Evolutionary conservation across 2,888 invertebrate genomes (phyloP).

Genomic region (Apodemia hepburni): DNA sequence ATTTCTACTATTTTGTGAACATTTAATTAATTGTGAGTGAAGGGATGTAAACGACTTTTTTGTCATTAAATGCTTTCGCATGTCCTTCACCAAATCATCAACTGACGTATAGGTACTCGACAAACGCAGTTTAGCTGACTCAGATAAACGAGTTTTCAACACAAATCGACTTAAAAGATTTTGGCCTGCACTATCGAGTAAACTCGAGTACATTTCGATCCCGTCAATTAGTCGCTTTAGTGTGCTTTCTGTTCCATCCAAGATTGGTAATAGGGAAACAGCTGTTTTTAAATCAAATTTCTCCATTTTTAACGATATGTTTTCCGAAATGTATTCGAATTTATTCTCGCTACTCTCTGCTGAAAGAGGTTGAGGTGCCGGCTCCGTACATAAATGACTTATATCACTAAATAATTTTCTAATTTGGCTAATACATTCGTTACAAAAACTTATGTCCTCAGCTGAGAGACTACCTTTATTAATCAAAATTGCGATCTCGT

Average conservation of each 20-base stretch:
- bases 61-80: background rate
- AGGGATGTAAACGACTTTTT: background rate
- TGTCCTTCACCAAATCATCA: background rate
- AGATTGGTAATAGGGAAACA: background rate
- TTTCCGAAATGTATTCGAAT: background rate
- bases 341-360: slow-evolving; percentile 3
- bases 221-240: background rate
- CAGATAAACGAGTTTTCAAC: background rate
- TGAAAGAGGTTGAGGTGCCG: background rate
- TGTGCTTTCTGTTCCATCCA: background rate
- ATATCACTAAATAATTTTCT: background rate
- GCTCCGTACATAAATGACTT: slow-evolving; percentile 2
- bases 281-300: no score
- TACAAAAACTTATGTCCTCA: background rate
- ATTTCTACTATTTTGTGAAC: background rate
- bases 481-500: background rate
- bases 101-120: background rate
- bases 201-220: background rate
- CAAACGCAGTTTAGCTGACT: background rate
- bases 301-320: no score
- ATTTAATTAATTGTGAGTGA: background rate
- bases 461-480: no score
- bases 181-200: no score
- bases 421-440: background rate
- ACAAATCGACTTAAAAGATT: background rate